phyloP scores from a whole-genome alignment of 2,113 vertebrate species.

The Dicrurus megarhynchus region DNA sequence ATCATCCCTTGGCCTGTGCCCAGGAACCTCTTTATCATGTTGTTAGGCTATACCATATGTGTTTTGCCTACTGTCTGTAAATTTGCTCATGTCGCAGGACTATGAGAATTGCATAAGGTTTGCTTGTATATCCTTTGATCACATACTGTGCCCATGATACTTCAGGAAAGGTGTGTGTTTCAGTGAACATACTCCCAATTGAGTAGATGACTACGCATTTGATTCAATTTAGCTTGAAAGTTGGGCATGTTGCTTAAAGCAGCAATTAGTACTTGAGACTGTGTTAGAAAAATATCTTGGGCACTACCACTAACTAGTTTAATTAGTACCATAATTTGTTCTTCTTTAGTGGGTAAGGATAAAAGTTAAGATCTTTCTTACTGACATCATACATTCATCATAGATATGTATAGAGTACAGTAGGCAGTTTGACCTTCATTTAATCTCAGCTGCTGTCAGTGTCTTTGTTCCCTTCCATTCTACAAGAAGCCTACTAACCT shows the following conservation, averaged over 20 bases:
- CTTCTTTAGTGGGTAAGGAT: neutral
- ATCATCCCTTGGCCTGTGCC: neutral
- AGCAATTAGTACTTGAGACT: neutral
- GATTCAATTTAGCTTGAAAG: neutral
- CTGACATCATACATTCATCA: neutral
- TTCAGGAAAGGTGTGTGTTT: neutral
- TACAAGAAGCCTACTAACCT: neutral
- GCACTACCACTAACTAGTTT: neutral
- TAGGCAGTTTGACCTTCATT: neutral
- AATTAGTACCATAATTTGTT: neutral
- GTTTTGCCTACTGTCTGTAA: neutral
- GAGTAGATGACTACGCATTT: neutral
- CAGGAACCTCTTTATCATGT: neutral
- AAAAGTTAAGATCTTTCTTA: neutral
- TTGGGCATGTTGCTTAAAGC: neutral
- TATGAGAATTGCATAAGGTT: neutral
- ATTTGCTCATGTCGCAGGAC: neutral
- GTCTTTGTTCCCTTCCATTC: neutral
- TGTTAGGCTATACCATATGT: neutral
- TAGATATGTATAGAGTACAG: neutral
- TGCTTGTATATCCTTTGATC: neutral
- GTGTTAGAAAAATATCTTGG: neutral
- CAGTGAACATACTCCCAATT: neutral
- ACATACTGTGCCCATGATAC: neutral
- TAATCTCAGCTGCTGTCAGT: neutral